phyloP scores from a whole-genome alignment of 2,113 vertebrate genomes.

The Hippocampus comes region DNA sequence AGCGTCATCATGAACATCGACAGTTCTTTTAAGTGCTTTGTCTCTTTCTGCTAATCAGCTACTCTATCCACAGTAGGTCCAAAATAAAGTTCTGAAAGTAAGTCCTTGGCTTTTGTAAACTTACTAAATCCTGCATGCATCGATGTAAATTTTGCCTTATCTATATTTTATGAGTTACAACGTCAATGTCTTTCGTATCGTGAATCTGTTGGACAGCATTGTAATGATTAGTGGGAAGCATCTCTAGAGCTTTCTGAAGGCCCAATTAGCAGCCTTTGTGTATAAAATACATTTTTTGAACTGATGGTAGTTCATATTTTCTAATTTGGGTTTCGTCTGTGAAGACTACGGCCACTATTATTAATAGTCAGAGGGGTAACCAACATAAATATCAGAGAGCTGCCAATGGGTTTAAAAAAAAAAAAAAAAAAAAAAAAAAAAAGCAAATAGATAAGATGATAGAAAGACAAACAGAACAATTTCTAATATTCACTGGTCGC shows the following conservation, averaged over 20 bases:
- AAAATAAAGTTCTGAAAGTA: not conserved
- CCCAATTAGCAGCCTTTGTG: not conserved
- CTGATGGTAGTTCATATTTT: no score
- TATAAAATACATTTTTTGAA: not conserved
- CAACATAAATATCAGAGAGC: no score
- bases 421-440: no score
- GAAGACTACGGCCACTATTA: no score
- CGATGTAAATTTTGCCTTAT: not conserved
- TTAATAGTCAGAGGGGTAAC: no score
- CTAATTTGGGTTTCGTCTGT: no score
- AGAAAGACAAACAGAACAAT: no score
- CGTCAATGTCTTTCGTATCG: not conserved
- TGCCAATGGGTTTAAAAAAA: no score
- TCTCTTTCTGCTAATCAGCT: conserved; percentile 18
- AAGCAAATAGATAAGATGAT: no score
- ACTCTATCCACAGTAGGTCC: not conserved
- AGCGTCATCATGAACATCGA: conserved; percentile 16
- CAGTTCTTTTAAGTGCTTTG: conserved; percentile 30
- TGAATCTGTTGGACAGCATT: not conserved
- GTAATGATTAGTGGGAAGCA: not conserved
- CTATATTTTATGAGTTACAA: not conserved
- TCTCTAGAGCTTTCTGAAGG: not conserved
- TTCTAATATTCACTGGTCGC: no score
- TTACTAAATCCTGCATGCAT: not conserved
- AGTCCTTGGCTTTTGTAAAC: not conserved